phyloP scores from a whole-genome alignment of 2,888 invertebrate species.

The Syritta pipiens region DNA sequence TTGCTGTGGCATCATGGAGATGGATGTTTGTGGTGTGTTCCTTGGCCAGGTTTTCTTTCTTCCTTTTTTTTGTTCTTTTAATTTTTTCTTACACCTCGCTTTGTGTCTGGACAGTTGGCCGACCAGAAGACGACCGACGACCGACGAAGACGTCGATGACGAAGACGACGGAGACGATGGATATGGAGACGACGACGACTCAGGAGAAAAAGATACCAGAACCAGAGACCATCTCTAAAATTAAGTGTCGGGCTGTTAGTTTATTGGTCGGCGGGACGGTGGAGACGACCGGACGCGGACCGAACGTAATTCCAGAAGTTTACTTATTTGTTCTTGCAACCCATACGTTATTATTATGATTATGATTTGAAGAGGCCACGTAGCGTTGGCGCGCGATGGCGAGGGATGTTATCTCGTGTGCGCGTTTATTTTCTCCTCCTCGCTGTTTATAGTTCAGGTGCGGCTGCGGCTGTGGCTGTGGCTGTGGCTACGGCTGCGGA shows the following conservation, averaged over 20 bases:
- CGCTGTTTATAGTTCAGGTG: not conserved
- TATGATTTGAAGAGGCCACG: constrained; percentile 42
- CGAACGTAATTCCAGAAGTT: constrained; percentile 73
- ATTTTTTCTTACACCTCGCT: constrained; percentile 52
- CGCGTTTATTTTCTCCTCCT: not conserved
- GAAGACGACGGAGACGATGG: not conserved
- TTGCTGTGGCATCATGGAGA: constrained; percentile 40
- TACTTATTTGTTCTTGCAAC: constrained; percentile 72
- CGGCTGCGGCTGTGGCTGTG: not conserved
- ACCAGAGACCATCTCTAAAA: constrained; percentile 28
- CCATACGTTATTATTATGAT: constrained; percentile 53
- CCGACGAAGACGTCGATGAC: not conserved
- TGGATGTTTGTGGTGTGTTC: constrained; percentile 51
- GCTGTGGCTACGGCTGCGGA: not conserved
- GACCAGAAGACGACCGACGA: not conserved
- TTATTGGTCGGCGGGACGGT: constrained; percentile 46
- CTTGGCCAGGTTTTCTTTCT: no score
- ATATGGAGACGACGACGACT: no score
- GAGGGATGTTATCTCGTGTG: constrained; percentile 16
- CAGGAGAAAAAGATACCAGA: no score
- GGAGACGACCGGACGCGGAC: constrained; percentile 34
- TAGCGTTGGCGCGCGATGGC: constrained; percentile 1
- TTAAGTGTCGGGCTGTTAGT: constrained; percentile 45
- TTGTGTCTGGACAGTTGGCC: constrained; percentile 20
- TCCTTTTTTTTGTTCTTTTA: constrained; percentile 34